Conservation (phyloP, 2,797 vertebrate genomes). For the Lates japonicus region DNA sequence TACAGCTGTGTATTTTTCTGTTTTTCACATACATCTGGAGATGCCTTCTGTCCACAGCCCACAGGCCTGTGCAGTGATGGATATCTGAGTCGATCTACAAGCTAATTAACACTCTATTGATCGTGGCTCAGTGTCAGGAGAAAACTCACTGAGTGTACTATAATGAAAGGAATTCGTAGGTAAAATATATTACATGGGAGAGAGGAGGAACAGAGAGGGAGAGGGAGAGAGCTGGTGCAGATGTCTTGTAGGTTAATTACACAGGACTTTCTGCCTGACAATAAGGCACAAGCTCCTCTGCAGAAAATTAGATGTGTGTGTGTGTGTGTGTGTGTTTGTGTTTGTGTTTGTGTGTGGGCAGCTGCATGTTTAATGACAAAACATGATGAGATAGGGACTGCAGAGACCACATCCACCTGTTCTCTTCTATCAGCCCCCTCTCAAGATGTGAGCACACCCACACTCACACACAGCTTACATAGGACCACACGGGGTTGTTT, state of each 20-base stretch:
- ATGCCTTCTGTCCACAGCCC: neutral
- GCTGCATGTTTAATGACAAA: slow-evolving; percentile 80
- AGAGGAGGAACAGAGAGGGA: slow-evolving; percentile 17
- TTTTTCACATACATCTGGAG: slow-evolving; percentile 4
- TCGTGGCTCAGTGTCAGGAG: slow-evolving; percentile 49
- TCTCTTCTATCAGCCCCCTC: slow-evolving; percentile 45
- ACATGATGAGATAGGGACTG: slow-evolving; percentile 73
- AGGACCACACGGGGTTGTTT: slow-evolving; percentile 18
- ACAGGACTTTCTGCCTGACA: slow-evolving; percentile 60
- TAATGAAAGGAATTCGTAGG: slow-evolving; percentile 59
- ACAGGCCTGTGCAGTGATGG: slow-evolving; percentile 22
- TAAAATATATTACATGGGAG: slow-evolving; percentile 44
- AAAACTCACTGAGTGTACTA: slow-evolving; percentile 42
- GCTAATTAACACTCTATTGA: slow-evolving; percentile 74
- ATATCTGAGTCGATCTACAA: slow-evolving; percentile 61
- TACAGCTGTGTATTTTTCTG: neutral
- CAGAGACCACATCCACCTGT: slow-evolving; percentile 73
- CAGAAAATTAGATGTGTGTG: slow-evolving; percentile 70
- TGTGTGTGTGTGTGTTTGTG: slow-evolving; percentile 33
- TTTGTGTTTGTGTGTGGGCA: slow-evolving; percentile 55
- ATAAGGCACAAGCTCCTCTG: slow-evolving; percentile 50
- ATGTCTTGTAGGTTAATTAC: slow-evolving; percentile 79
- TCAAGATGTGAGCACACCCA: slow-evolving; percentile 16
- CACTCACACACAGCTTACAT: slow-evolving; percentile 10
- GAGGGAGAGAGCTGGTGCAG: slow-evolving; percentile 34